Percentiles rank a stretch among this genome's conserved stretches.
Evolutionary conservation across 2,113 vertebrate genomes (phyloP).

Genomic region (Cheilinus undulatus): DNA sequence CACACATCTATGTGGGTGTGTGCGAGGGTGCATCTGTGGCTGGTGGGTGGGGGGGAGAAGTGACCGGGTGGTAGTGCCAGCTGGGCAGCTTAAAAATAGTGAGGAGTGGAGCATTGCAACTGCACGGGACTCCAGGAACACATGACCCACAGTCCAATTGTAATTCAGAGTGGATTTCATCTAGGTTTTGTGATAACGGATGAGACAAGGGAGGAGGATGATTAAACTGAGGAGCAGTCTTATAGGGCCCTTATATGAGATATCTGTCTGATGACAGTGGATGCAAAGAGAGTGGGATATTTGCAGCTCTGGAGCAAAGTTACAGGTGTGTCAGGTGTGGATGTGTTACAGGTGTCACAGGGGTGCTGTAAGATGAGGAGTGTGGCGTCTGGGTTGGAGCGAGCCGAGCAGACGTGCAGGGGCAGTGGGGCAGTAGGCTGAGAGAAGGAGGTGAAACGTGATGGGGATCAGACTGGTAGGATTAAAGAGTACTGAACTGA

Average conservation of each 20-base stretch:
- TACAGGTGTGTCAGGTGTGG: not conserved
- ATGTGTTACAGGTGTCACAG: slow-evolving; percentile 27
- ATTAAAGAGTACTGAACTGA: slow-evolving; percentile 75
- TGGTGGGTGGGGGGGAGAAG: slow-evolving; percentile 2
- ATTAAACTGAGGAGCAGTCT: slow-evolving; percentile 43
- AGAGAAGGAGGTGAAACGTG: slow-evolving; percentile 72
- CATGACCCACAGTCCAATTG: slow-evolving; percentile 56
- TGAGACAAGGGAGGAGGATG: slow-evolving; percentile 39
- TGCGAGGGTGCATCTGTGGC: slow-evolving; percentile 50
- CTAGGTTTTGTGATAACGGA: slow-evolving; percentile 60
- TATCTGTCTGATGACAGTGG: slow-evolving; percentile 9
- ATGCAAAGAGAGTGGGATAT: not conserved
- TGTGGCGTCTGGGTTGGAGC: not conserved
- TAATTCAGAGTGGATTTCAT: slow-evolving; percentile 65
- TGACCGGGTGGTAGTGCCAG: slow-evolving; percentile 59
- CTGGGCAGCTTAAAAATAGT: slow-evolving; percentile 79
- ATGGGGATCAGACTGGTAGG: slow-evolving; percentile 78
- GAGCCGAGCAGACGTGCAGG: slow-evolving; percentile 15
- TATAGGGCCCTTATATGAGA: slow-evolving; percentile 7
- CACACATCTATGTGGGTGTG: slow-evolving; percentile 56
- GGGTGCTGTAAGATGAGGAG: not conserved
- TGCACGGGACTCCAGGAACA: slow-evolving; percentile 73
- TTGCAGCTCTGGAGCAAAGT: not conserved
- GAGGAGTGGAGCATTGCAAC: slow-evolving; percentile 61
- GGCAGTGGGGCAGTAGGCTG: slow-evolving; percentile 77